Conservation (phyloP, 2,113 vertebrate genomes). For the Himantopus leucocephalus region DNA sequence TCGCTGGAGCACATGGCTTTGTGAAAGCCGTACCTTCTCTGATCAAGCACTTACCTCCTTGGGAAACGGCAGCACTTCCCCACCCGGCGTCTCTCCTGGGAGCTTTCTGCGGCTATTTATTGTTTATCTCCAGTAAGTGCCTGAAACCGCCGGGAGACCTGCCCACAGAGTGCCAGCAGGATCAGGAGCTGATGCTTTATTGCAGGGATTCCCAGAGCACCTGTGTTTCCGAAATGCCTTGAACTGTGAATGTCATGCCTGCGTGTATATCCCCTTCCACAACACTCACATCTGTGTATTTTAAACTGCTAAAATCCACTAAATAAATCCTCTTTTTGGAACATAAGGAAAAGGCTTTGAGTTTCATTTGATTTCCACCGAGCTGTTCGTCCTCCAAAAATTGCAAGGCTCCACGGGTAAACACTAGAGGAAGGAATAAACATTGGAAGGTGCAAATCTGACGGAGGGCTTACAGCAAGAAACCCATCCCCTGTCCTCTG, state of each 20-base stretch:
- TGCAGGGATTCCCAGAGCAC: background rate
- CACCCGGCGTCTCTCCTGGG: background rate
- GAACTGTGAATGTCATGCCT: background rate
- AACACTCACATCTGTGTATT: background rate
- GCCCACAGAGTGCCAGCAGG: background rate
- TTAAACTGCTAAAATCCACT: background rate
- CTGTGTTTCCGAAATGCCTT: background rate
- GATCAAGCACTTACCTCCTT: background rate
- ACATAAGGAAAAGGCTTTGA: background rate
- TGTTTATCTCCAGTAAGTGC: conserved; percentile 8
- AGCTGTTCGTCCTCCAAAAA: background rate
- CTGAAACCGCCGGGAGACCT: background rate
- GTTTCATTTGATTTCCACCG: background rate
- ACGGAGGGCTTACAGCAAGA: background rate
- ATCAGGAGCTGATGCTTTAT: background rate
- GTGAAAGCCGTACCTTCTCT: background rate
- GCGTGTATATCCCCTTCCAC: background rate
- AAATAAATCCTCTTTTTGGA: conserved; percentile 44
- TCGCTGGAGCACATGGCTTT: background rate
- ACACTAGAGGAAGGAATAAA: background rate
- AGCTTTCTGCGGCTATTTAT: background rate
- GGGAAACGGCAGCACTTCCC: background rate
- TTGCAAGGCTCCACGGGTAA: background rate
- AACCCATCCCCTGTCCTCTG: background rate
- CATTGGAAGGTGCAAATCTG: background rate